Evolutionary conservation across 2,888 invertebrate species (phyloP).

Genomic region (Lordiphosa andalusiaca): DNA sequence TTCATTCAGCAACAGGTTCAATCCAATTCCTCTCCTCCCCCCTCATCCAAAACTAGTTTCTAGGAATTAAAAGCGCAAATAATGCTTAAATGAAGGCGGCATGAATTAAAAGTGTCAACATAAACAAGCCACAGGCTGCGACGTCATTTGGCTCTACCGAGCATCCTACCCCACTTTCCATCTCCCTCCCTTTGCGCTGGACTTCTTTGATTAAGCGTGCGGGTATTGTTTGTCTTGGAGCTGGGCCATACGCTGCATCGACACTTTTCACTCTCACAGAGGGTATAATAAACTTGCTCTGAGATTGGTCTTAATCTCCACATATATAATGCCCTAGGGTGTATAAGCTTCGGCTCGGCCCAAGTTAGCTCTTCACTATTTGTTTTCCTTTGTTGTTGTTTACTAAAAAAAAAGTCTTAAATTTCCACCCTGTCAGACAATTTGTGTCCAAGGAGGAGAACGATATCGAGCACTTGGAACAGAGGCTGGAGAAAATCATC

Average conservation of each 20-base stretch:
- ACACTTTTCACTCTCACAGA: conserved; percentile 4
- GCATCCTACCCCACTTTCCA: no score
- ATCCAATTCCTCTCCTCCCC: no score
- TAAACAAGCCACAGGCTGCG: conserved; percentile 34
- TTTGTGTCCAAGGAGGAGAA: conserved; percentile 92
- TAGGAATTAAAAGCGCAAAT: conserved; percentile 47
- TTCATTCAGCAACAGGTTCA: conserved; percentile 4
- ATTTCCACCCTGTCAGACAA: conserved; percentile 83
- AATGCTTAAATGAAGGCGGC: conserved; percentile 45
- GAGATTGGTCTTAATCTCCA: no score
- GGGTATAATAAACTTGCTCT: no score
- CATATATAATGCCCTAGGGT: no score
- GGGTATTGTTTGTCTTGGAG: conserved; percentile 36
- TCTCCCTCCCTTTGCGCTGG: neutral
- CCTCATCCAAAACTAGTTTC: neutral
- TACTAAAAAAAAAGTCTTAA: conserved; percentile 46
- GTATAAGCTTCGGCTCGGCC: no score
- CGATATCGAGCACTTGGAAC: conserved; percentile 92
- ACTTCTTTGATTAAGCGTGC: conserved; percentile 37
- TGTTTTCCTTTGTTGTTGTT: conserved; percentile 29
- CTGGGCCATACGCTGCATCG: conserved; percentile 21
- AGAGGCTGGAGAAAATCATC: conserved; percentile 93
- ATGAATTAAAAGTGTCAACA: conserved; percentile 62
- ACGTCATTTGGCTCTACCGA: conserved; percentile 11
- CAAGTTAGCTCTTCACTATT: no score